Evolutionary conservation across 2,888 invertebrate genomes (phyloP), one percentile per base, ranked within the genome.

Genomic region (Graphium colonna): DNA sequence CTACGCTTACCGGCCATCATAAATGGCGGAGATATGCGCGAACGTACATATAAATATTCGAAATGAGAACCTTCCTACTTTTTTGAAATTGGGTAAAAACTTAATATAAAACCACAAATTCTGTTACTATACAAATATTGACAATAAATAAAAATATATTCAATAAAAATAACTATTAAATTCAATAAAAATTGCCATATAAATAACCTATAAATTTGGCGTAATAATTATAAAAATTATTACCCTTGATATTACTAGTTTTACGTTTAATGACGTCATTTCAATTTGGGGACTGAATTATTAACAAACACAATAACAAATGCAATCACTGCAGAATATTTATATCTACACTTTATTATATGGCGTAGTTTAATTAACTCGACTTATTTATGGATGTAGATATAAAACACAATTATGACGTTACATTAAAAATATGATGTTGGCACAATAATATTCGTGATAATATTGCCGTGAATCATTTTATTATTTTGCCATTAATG

Each of bases 291-390:
- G 38, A 38, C n/a, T 44, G 9, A 26, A 69, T 67, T 64, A 70
- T 68, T 62, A 62, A 60, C 64, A 69, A 69, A 67, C 63, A 66
- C 52, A 64, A 62, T 59, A 67, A 68, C 59, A 65, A 62, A 60
- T 47, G 45, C 59, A 60, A 62, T 67, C 63, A 68, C 64, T 65
- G 63, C 55, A 49, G 49, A 62, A 66, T 67, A 65, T 69, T 71
- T 69, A 69, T 68, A 64, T 65, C 62, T 59, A 56, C 56, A 60
- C 64, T 64, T 68, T 69, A 68, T 68, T 69, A 71, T 67, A 60
- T 65, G 65, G 68, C 63, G 31, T 10, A 31, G 10, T 10, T 31
- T 31, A 31, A 31, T 31, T 31, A 65, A 62, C 59, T 59, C 61
- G 59, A 63, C 10, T 31, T 65, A 65, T 65, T 64, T 62, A 65